phyloP scores from a whole-genome alignment of 2,888 invertebrate genomes.

The Aromia moschata region DNA sequence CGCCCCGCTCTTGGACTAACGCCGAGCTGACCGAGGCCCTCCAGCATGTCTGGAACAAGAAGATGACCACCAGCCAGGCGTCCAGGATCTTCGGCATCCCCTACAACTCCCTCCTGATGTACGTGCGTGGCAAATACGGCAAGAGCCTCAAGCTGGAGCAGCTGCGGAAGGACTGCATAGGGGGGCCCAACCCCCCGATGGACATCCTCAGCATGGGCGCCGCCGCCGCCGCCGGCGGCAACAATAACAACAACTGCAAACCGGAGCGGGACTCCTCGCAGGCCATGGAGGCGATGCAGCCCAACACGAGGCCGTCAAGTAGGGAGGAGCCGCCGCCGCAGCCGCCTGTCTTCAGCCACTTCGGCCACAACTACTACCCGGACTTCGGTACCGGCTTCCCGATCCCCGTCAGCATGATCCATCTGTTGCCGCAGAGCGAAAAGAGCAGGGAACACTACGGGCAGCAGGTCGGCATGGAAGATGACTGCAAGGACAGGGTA shows the following conservation, averaged over 20 bases:
- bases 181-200: conserved; percentile 71
- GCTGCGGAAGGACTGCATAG: conserved; percentile 87
- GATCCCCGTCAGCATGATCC: conserved; percentile 85
- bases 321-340: conserved; percentile 66
- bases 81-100: conserved; percentile 91
- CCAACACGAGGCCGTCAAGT: conserved; percentile 69
- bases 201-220: conserved; percentile 64
- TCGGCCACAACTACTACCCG: conserved; percentile 83
- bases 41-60: conserved; percentile 95
- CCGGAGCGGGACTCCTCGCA: conserved; percentile 58
- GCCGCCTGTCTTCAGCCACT: conserved; percentile 78
- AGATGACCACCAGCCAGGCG: conserved; percentile 93
- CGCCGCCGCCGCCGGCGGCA: conserved; percentile 54
- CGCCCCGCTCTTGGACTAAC: conserved; percentile 92
- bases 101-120: conserved; percentile 92
- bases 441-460: conserved; percentile 73
- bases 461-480: conserved; percentile 74
- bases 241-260: conserved; percentile 67
- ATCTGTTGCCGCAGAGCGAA: conserved; percentile 82
- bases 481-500: conserved; percentile 46
- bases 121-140: conserved; percentile 92
- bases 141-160: conserved; percentile 90
- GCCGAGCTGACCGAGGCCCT: conserved; percentile 89
- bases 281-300: too few relatives aligned
- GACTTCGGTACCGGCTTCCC: conserved; percentile 84